Evolutionary conservation across 1,140 invertebrate species (phyloP).

Genomic region (Drosophila santomea): DNA sequence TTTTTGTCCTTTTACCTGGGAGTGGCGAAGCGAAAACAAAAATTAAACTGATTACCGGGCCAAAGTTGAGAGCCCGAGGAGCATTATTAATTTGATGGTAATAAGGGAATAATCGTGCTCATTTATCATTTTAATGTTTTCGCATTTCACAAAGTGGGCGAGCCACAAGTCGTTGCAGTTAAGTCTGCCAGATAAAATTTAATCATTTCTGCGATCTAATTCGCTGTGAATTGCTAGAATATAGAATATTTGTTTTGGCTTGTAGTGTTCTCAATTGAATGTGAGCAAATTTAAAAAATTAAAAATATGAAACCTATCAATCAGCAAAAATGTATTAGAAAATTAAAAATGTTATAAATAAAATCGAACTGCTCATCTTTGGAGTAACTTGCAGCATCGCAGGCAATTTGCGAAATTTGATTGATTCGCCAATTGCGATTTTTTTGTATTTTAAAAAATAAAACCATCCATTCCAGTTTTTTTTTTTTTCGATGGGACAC

Average conservation of each 20-base stretch:
- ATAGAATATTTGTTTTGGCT: too few species aligned
- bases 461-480: constrained; percentile 6
- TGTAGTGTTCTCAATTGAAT: too few species aligned
- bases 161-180: constrained; percentile 15
- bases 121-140: constrained; percentile 77
- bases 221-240: too few species aligned
- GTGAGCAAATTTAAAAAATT: neutral
- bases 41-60: constrained; percentile 57
- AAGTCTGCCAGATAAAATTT: constrained; percentile 17
- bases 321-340: neutral
- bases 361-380: neutral
- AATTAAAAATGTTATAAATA: neutral
- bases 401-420: constrained; percentile 56
- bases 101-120: constrained; percentile 74
- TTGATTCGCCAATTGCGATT: constrained; percentile 47
- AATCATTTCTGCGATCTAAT: neutral
- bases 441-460: constrained; percentile 54
- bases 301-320: neutral
- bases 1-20: constrained; percentile 32
- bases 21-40: constrained; percentile 38
- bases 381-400: constrained; percentile 3
- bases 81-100: constrained; percentile 74
- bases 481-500: constrained; percentile 36
- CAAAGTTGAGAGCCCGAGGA: constrained; percentile 25
- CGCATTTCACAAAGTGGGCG: constrained; percentile 14